Conservation (phyloP, 1,140 invertebrate genomes). For the Sipha flava region DNA sequence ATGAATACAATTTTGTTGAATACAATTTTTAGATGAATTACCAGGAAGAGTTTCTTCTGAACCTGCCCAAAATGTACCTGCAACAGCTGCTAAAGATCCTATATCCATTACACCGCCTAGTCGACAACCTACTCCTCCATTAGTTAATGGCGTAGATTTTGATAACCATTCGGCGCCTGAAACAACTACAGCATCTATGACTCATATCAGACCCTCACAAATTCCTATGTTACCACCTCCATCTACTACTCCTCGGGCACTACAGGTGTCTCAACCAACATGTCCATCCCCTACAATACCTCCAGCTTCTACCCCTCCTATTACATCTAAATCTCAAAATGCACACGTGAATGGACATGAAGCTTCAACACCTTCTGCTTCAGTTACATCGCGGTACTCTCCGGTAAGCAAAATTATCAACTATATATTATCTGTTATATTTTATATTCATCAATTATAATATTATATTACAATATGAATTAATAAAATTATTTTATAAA, state of each 20-base stretch:
- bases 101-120: conserved; percentile 1
- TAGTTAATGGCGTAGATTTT: conserved; percentile 17
- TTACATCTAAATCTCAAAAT: not conserved
- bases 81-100: not conserved
- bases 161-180: not conserved
- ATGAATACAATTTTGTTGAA: too few species aligned
- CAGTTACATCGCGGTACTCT: not conserved
- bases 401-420: not conserved
- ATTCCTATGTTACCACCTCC: conserved; percentile 19
- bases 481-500: too few species aligned
- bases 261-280: conserved; percentile 16
- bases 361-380: not conserved
- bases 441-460: too few species aligned
- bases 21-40: conserved; percentile 31
- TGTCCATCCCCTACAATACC: conserved; percentile 8
- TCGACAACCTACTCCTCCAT: not conserved
- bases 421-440: not conserved
- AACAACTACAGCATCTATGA: not conserved
- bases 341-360: conserved; percentile 8
- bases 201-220: not conserved
- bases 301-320: conserved; percentile 1
- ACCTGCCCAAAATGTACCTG: not conserved
- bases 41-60: conserved; percentile 16
- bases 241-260: not conserved
- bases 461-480: too few species aligned